Evolutionary conservation across 2,113 vertebrate genomes (phyloP).

Genomic region (Myxocyprinus asiaticus): DNA sequence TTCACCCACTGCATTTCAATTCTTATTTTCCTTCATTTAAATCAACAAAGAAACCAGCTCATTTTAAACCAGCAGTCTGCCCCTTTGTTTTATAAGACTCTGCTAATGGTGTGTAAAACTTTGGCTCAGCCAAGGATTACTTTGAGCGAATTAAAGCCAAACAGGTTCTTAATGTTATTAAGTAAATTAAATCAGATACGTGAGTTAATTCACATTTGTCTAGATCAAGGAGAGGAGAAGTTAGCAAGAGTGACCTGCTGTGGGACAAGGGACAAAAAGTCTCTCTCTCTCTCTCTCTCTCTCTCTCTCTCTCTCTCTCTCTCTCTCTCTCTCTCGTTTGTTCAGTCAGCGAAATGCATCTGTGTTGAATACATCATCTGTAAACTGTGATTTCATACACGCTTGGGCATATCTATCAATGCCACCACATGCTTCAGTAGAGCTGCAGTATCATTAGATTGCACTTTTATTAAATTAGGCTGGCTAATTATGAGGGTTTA

Average conservation of each 20-base stretch:
- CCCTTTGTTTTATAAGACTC: conserved; percentile 50
- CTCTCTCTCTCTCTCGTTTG: conserved; percentile 3
- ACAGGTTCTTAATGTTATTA: conserved; percentile 76
- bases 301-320: background rate
- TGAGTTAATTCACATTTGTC: conserved; percentile 66
- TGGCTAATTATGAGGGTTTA: conserved; percentile 80
- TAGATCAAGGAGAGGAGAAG: conserved; percentile 51
- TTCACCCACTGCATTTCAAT: conserved; percentile 10
- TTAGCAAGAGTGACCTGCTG: conserved; percentile 13
- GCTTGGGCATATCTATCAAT: conserved; percentile 75
- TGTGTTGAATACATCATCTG: conserved; percentile 69
- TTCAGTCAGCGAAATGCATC: conserved; percentile 50
- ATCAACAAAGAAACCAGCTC: conserved; percentile 41
- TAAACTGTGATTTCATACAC: conserved; percentile 72
- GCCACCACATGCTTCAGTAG: conserved; percentile 73
- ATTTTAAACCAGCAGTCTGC: conserved; percentile 39
- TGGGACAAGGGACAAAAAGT: conserved; percentile 17
- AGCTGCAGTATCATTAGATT: conserved; percentile 78
- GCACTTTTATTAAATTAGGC: conserved; percentile 82
- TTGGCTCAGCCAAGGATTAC: conserved; percentile 59
- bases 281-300: background rate
- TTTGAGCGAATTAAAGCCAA: conserved; percentile 67
- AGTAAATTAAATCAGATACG: conserved; percentile 76
- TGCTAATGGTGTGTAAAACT: conserved; percentile 60
- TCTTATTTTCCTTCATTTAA: conserved; percentile 26